A percentile compares a stretch with the other conserved stretches of the same genome.
Conservation (phyloP, 2,113 vertebrate genomes). For the Callopanchax toddi region DNA sequence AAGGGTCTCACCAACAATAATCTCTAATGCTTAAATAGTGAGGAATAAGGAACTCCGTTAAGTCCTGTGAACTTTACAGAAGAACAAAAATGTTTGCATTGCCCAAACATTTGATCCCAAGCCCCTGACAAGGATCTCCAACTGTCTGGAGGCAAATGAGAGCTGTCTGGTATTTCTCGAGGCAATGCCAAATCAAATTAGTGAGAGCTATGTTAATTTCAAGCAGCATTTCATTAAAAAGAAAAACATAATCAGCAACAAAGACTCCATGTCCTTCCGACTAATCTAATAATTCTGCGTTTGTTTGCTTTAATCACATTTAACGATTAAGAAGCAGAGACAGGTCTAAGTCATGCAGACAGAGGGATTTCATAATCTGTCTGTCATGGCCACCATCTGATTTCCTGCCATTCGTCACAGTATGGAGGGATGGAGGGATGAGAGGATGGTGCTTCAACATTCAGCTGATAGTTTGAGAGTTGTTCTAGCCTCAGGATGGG, state of each 20-base stretch:
- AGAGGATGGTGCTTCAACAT: constrained; percentile 37
- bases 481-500: constrained; percentile 45
- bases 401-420: constrained; percentile 77
- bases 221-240: constrained; percentile 80
- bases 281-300: constrained; percentile 78
- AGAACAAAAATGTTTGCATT: constrained; percentile 55
- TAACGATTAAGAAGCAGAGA: constrained; percentile 69
- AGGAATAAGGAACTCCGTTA: constrained; percentile 54
- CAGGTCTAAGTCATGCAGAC: constrained; percentile 67
- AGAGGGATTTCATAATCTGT: constrained; percentile 74
- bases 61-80: constrained; percentile 61
- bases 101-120: constrained; percentile 52
- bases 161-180: constrained; percentile 70
- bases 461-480: constrained; percentile 38
- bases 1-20: constrained; percentile 14
- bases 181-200: constrained; percentile 77
- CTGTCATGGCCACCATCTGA: constrained; percentile 71
- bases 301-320: constrained; percentile 82
- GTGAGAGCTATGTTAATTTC: constrained; percentile 76
- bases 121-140: constrained; percentile 71
- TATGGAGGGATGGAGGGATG: constrained; percentile 39
- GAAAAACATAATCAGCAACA: constrained; percentile 72
- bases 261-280: constrained; percentile 76
- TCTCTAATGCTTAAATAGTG: constrained; percentile 23
- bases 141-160: constrained; percentile 67